Conservation (phyloP, 1,140 invertebrate species). For the Gryllus bimaculatus region DNA sequence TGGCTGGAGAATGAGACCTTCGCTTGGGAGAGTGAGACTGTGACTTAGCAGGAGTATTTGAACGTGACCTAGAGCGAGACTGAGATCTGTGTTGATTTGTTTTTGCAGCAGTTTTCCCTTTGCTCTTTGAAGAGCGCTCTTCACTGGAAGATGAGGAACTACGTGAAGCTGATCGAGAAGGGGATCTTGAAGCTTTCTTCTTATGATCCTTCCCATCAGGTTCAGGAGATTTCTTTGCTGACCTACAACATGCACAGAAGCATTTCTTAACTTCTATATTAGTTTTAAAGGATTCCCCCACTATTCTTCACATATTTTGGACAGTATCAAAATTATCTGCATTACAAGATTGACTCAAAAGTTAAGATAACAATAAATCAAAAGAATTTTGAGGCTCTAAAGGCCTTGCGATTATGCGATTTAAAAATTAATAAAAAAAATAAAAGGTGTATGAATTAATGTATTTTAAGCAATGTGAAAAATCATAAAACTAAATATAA, state of each 20-base stretch:
- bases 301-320: too few relatives aligned
- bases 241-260: background rate
- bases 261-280: too few relatives aligned
- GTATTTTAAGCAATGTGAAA: too few relatives aligned
- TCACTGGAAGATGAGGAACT: conserved; percentile 21
- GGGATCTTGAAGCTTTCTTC: conserved; percentile 25
- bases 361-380: too few relatives aligned
- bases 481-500: too few relatives aligned
- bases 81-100: conserved; percentile 27
- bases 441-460: too few relatives aligned
- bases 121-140: conserved; percentile 10
- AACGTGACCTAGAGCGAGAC: conserved; percentile 27
- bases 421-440: too few relatives aligned
- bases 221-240: conserved; percentile 10
- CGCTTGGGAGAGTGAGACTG: conserved; percentile 20
- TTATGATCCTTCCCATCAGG: conserved; percentile 9
- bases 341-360: too few relatives aligned
- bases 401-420: too few relatives aligned
- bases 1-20: conserved; percentile 29
- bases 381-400: too few relatives aligned
- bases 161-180: conserved; percentile 29
- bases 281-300: too few relatives aligned
- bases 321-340: too few relatives aligned
- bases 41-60: conserved; percentile 28
- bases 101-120: conserved; percentile 21